A percentile compares a stretch with the other conserved stretches of the same genome.
phyloP scores from a whole-genome alignment of 2,113 vertebrate species.

The Cyprinus carpio region DNA sequence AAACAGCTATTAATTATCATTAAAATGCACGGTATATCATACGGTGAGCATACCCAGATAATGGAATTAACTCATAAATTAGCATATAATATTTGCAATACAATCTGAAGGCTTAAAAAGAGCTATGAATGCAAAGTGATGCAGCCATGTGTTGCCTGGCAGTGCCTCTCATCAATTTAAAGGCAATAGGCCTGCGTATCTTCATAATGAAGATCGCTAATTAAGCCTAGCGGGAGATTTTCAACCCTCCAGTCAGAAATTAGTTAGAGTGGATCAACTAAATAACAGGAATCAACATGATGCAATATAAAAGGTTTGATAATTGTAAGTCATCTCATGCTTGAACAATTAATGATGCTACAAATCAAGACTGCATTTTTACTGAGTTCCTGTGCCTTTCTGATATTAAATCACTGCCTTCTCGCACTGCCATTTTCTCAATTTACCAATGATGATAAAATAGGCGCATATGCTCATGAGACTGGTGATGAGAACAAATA shows the following conservation, averaged over 20 bases:
- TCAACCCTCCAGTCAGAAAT: constrained; percentile 1
- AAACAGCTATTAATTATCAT: background rate
- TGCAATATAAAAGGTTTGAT: background rate
- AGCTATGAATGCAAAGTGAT: background rate
- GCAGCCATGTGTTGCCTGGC: background rate
- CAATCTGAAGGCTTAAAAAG: background rate
- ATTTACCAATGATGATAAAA: background rate
- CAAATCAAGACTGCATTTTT: background rate
- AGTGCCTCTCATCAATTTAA: background rate
- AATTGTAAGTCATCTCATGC: background rate
- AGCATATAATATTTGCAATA: background rate
- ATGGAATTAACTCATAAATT: background rate
- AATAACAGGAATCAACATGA: background rate
- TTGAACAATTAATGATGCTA: background rate
- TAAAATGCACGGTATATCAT: background rate
- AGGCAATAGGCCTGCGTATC: background rate
- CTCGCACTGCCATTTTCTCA: background rate
- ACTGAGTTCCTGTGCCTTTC: background rate
- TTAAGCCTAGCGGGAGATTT: constrained; percentile 1
- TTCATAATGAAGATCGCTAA: constrained; percentile 20
- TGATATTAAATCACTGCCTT: background rate
- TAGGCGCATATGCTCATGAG: background rate
- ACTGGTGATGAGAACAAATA: background rate
- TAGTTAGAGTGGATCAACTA: constrained; percentile 7
- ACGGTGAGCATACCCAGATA: background rate